phyloP scores from a whole-genome alignment of 2,888 invertebrate genomes.

The Drosophila sordidula region DNA sequence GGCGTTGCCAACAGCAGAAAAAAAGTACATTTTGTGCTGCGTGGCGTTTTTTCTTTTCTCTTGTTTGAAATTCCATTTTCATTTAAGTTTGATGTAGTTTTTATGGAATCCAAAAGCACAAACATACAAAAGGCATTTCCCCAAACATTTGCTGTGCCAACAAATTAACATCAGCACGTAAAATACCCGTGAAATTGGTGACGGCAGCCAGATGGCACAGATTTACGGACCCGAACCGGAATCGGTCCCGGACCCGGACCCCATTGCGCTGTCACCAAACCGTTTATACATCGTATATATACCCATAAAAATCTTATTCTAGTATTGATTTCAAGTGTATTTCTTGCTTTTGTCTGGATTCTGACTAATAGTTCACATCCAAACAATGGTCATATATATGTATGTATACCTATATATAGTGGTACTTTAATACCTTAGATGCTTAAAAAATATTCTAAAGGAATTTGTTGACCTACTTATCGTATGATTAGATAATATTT shows the following conservation, averaged over 20 bases:
- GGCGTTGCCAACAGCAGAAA: constrained; percentile 62
- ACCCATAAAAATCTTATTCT: constrained; percentile 31
- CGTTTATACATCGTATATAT: constrained; percentile 18
- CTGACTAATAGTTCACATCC: constrained; percentile 13
- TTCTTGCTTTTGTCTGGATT: constrained; percentile 42
- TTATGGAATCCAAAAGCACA: constrained; percentile 45
- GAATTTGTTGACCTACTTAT: constrained; percentile 40
- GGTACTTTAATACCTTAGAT: constrained; percentile 8
- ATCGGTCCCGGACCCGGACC: background rate
- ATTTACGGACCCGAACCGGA: constrained; percentile 18
- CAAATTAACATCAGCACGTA: constrained; percentile 36
- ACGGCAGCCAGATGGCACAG: constrained; percentile 40
- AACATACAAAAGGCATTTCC: constrained; percentile 38
- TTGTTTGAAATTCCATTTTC: constrained; percentile 43
- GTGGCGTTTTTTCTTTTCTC: constrained; percentile 31
- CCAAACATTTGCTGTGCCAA: constrained; percentile 41
- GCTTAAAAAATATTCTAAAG: constrained; percentile 29
- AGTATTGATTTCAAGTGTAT: constrained; percentile 58
- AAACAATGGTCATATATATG: constrained; percentile 13
- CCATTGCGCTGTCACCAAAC: constrained; percentile 48
- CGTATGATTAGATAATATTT: constrained; percentile 1
- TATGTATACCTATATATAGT: constrained; percentile 13
- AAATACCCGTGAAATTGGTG: constrained; percentile 44
- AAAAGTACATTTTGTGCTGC: constrained; percentile 12
- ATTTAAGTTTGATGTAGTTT: constrained; percentile 27